Evolutionary conservation across 2,113 vertebrate genomes (phyloP).

Genomic region (Lophochroa leadbeateri): DNA sequence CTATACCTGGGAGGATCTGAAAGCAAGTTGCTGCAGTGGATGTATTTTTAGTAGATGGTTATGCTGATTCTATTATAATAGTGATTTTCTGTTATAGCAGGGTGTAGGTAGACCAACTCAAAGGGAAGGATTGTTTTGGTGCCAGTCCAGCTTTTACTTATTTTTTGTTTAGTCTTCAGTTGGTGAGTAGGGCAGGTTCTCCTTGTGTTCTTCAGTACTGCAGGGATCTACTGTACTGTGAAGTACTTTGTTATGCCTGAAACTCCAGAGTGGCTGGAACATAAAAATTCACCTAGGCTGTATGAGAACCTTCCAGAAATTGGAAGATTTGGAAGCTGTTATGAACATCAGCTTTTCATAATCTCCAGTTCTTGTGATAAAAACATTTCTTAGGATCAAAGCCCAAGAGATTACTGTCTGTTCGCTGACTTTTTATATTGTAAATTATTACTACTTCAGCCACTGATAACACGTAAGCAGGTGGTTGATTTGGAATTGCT

Average conservation of each 20-base stretch:
- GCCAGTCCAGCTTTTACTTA: not conserved
- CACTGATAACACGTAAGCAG: not conserved
- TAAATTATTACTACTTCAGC: not conserved
- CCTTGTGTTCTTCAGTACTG: not conserved
- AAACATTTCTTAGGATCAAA: not conserved
- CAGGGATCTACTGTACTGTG: not conserved
- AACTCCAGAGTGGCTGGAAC: not conserved
- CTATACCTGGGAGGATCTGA: not conserved
- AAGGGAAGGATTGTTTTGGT: not conserved
- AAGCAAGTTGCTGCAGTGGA: not conserved
- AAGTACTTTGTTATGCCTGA: not conserved
- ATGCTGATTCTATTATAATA: not conserved
- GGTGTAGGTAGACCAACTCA: not conserved
- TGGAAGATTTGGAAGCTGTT: not conserved
- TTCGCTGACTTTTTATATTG: not conserved
- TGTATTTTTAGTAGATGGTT: not conserved
- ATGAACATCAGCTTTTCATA: not conserved
- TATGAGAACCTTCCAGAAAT: not conserved
- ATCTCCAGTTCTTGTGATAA: not conserved
- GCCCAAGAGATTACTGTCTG: not conserved
- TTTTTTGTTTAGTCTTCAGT: not conserved
- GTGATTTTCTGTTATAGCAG: not conserved
- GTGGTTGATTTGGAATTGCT: not conserved
- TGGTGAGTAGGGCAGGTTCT: not conserved
- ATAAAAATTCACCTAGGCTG: not conserved